These are phyloP conservation scores for Drosophila lowei DNA, from an alignment of 1,140 invertebrate genomes.

Conservation along the genomic window DNA sequence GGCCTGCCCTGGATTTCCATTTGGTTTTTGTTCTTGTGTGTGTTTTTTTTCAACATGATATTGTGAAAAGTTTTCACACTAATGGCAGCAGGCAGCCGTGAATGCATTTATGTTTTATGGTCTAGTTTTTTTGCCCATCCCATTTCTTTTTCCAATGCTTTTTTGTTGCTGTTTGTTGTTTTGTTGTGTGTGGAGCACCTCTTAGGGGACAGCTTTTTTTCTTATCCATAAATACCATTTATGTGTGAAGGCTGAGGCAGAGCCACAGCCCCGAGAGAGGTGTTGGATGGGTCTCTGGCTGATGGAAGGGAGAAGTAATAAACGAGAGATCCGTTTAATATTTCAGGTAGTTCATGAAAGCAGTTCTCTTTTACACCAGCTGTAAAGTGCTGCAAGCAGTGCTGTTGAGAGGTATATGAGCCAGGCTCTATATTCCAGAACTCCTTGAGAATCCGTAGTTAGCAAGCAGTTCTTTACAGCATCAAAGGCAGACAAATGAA, in stretches of 20 bases:
- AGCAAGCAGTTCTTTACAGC: too few species aligned
- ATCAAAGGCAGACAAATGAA: too few species aligned
- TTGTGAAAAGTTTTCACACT: slow-evolving; percentile 52
- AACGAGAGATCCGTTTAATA: too few species aligned
- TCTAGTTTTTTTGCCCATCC: slow-evolving; percentile 53
- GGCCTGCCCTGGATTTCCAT: slow-evolving; percentile 63
- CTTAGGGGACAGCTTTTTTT: slow-evolving; percentile 48
- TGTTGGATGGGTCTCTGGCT: background rate
- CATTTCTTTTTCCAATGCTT: slow-evolving; percentile 1
- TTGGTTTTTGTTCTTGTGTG: slow-evolving; percentile 26
- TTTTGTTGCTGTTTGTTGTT: background rate
- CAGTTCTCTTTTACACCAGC: too few species aligned
- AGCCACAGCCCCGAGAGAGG: background rate
- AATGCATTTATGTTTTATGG: slow-evolving; percentile 72
- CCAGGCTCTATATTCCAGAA: too few species aligned
- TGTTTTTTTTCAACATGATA: slow-evolving; percentile 18
- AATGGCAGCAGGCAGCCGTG: slow-evolving; percentile 55
- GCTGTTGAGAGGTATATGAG: too few species aligned
- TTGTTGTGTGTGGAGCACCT: slow-evolving; percentile 22
- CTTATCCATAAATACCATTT: slow-evolving; percentile 29
- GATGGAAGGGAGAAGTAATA: too few species aligned
- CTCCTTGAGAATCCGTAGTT: too few species aligned
- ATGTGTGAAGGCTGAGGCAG: slow-evolving; percentile 36
- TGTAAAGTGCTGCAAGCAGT: too few species aligned
- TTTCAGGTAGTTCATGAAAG: too few species aligned